Conservation (phyloP, 2,113 vertebrate species). For the Chaetodon trifascialis region DNA sequence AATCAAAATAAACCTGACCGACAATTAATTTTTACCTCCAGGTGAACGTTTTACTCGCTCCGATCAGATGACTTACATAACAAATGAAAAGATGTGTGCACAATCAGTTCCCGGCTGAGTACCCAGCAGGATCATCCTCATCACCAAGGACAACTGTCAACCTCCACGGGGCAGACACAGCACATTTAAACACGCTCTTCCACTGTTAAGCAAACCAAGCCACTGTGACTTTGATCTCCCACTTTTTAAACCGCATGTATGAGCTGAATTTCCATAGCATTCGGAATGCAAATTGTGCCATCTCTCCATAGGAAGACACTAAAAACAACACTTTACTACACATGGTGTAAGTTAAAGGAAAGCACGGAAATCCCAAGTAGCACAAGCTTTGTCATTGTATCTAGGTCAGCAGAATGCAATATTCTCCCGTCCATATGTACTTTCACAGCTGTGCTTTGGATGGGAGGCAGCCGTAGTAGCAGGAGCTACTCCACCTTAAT, state of each 20-base stretch:
- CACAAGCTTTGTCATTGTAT: slow-evolving; percentile 57
- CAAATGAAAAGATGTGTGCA: slow-evolving; percentile 10
- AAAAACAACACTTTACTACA: slow-evolving; percentile 20
- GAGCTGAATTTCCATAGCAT: background rate
- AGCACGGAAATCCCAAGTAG: slow-evolving; percentile 27
- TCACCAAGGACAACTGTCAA: slow-evolving; percentile 41
- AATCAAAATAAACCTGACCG: slow-evolving; percentile 8
- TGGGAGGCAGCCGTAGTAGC: slow-evolving; percentile 41
- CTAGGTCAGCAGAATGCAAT: slow-evolving; percentile 70
- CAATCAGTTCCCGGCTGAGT: slow-evolving; percentile 11
- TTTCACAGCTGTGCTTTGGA: slow-evolving; percentile 54
- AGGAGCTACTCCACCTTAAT: slow-evolving; percentile 54
- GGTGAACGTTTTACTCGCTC: background rate
- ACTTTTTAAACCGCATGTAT: background rate
- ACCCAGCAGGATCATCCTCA: slow-evolving; percentile 32
- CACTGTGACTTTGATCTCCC: background rate
- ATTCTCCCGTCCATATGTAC: slow-evolving; percentile 46
- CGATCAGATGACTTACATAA: slow-evolving; percentile 30
- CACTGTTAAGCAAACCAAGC: background rate
- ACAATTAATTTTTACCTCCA: background rate
- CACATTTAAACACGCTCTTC: background rate
- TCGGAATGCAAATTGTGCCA: background rate
- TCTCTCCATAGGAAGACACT: background rate
- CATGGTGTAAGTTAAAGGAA: background rate
- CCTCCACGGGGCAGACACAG: slow-evolving; percentile 28